Base-by-base conservation (phyloP, 2,113 vertebrate genomes). In the Semicossyphus pulcher region DNA sequence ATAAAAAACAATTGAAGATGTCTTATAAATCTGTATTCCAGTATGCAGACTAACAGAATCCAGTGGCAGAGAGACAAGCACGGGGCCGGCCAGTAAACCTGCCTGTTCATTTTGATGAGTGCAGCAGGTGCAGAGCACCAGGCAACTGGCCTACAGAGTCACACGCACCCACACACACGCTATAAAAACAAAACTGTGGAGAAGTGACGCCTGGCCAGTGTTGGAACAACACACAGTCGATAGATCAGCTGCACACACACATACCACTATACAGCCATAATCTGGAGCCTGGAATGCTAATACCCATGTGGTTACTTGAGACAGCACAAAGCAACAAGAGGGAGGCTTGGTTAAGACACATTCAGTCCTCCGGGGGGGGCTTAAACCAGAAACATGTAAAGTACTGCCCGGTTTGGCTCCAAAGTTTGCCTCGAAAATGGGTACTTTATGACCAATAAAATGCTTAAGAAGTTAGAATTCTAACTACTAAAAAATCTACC, bases 81-180 rank as follows among this genome's bases (percentile, higher is more conserved):
- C 53, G 63, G 39, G 54, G 39, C 48, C 9, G 1, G 52, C 10
- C 64, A 31, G 63, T 90, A 89, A 88, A 90, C 32, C 83, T 83
- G 85, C 87, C 86, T 20, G 64, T 72, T 75, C 59, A 11, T 70
- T 54, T 63, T 93, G 89, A 92, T 2, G 63, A 32, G 37, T 20
- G 49, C 42, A 87, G 61, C 92, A 93, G 92, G 89, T 93, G 92
- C 78, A 56, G 49, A 32, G 53, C 48, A 18, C n/a, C 52, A 51
- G 66, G 41, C 76, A 82, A 85, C 80, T 76, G 84, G 71, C 2
- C 0, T 6, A n/a, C 25, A 3, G 18, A 57, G 16, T 25, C 28
- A 29, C 75, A 61, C 44, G 6, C 72, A 16, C 62, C 4, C 69
- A 9, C 36, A 10, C 80, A 60, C 61, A 62, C 31, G 10, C 74